phyloP scores from a whole-genome alignment of 2,888 invertebrate genomes.

The Thymelicus lineola region DNA sequence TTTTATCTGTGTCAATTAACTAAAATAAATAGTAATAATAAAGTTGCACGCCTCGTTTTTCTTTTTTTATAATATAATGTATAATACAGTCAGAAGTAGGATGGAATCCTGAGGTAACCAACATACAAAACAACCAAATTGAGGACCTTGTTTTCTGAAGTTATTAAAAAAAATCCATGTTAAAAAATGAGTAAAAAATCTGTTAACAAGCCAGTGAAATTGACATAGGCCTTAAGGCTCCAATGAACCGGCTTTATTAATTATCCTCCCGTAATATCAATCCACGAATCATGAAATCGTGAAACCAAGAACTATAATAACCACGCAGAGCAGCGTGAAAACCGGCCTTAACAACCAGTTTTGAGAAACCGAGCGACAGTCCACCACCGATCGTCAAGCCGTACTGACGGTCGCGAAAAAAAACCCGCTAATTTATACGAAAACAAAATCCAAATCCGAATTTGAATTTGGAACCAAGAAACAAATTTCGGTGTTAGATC shows the following conservation, averaged over 20 bases:
- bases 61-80: too few relatives aligned
- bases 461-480: constrained; percentile 36
- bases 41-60: too few relatives aligned
- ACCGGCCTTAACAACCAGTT: constrained; percentile 64
- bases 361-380: constrained; percentile 70
- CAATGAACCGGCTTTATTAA: constrained; percentile 16
- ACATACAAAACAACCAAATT: too few relatives aligned
- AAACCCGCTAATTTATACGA: constrained; percentile 46
- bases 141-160: too few relatives aligned
- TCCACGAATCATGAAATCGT: constrained; percentile 47
- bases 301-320: constrained; percentile 60
- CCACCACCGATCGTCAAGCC: constrained; percentile 52
- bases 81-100: too few relatives aligned
- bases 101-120: too few relatives aligned
- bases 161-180: too few relatives aligned
- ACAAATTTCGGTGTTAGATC: too few relatives aligned
- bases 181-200: too few relatives aligned
- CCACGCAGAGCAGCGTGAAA: constrained; percentile 59
- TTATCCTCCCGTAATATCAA: constrained; percentile 64
- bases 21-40: too few relatives aligned
- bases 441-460: constrained; percentile 45
- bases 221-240: neutral
- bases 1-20: too few relatives aligned
- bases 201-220: neutral
- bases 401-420: constrained; percentile 52